Conservation (phyloP, 1,140 invertebrate genomes). For the Oedothorax gibbosus region DNA sequence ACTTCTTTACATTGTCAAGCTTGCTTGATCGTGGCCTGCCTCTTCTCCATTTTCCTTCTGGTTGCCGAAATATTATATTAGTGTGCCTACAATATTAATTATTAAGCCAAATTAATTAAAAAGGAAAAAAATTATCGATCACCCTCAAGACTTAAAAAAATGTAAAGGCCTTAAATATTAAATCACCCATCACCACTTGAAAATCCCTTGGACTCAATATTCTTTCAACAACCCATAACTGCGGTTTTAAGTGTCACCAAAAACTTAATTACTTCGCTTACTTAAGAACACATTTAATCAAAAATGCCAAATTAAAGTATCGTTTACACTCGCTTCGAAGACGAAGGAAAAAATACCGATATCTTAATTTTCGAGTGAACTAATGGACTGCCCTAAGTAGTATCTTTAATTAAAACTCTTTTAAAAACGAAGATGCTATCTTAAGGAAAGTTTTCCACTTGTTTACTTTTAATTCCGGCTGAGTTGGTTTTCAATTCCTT, state of each 20-base stretch:
- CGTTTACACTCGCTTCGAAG: slow-evolving; percentile 1
- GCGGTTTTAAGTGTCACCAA: slow-evolving; percentile 2
- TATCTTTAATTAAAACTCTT: slow-evolving; percentile 34
- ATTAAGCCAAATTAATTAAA: no score
- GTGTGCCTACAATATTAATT: no score
- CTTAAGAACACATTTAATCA: slow-evolving; percentile 25
- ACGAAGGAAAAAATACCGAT: slow-evolving; percentile 5
- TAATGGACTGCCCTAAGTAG: slow-evolving; percentile 28
- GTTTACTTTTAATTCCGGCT: slow-evolving; percentile 11
- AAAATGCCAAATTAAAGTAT: slow-evolving; percentile 34
- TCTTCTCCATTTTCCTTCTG: no score
- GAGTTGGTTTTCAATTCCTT: slow-evolving; percentile 17
- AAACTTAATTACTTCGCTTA: slow-evolving; percentile 19
- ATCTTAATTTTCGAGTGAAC: not conserved
- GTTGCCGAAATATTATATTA: no score
- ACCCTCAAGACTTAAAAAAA: no score
- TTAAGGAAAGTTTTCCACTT: slow-evolving; percentile 23
- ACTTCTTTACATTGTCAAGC: no score
- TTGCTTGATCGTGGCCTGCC: no score
- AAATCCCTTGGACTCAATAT: no score
- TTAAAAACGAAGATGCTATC: slow-evolving; percentile 20
- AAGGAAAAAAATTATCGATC: no score
- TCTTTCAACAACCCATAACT: not conserved
- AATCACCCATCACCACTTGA: no score
- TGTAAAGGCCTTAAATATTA: no score